Evolutionary conservation across 2,113 vertebrate genomes (phyloP), one percentile per base, ranked within the genome.

Genomic region (Phylloscopus whistleri): DNA sequence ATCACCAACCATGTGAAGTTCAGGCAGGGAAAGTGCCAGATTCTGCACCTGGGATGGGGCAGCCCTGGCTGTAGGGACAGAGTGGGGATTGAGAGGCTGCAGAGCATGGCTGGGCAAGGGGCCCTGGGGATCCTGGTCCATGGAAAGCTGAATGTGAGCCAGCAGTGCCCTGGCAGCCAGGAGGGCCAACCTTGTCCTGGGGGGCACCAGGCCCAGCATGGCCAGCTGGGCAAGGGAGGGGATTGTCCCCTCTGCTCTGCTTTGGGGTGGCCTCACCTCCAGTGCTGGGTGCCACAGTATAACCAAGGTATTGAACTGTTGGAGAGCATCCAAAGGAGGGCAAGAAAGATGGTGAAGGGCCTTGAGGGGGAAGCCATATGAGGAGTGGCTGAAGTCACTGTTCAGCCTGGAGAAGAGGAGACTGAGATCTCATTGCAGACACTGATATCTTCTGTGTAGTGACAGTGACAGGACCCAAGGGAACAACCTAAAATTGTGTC

Each of bases 201-300:
- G 43, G 22, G 3, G 14, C n/a, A n/a, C n/a, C n/a, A n/a, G n/a
- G n/a, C n/a, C n/a, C n/a, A n/a, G n/a, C n/a, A n/a, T n/a, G n/a
- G n/a, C n/a, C n/a, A n/a, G n/a, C n/a, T n/a, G n/a, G n/a, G n/a
- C n/a, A n/a, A n/a, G n/a, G n/a, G n/a, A n/a, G n/a, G n/a, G n/a
- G n/a, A n/a, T n/a, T n/a, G n/a, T n/a, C n/a, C n/a, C n/a, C n/a
- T n/a, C n/a, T 41, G 39, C 43, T 56, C 51, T n/a, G n/a, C 4
- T 0, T 41, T 56, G 60, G n/a, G 30, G 28, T 0, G 0, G 24
- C 43, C 43, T 56, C 23, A 28, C 8, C n/a, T 49, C 1, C 16
- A 30, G 10, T 49, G 24, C 10, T 5, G 28, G 24, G 20, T 20
- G 8, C 24, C 24, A 20, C 16, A 30, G 0, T 14, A 3, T 13